Evolutionary conservation across 2,797 vertebrate genomes (phyloP), one percentile per base, ranked within the genome.

Genomic region (Parauchenoglanis punctatus): DNA sequence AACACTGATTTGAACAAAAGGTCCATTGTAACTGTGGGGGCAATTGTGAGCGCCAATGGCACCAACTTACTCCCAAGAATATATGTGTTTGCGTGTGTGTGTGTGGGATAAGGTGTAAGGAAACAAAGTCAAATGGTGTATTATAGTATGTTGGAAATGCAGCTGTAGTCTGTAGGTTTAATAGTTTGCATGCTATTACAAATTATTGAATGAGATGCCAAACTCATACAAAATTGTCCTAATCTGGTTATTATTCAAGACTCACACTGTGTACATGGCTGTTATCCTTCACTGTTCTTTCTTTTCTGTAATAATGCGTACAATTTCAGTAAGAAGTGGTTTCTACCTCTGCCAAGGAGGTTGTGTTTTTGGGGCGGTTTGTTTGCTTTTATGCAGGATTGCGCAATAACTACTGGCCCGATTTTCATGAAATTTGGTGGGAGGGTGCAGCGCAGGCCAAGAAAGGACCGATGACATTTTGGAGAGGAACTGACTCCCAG

Each of bases 1-100:
- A 44, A 78, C 31, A 35, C 63, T 56, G 61, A 52, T 25, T 63
- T 63, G 61, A 80, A 86, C 85, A 86, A 78, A 25, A 67, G 61
- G 59, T 52, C 73, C 73, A 72, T 72, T 72, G 67, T 84, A 44
- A 17, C 15, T 10, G 68, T n/a, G 83, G 12, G 52, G 23, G 12
- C 7, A 56, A 58, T 17, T 52, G 81, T 67, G 28, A 28, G 81
- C 15, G 25, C 81, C 61, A 65, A 31, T 52, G 61, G 61, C 61
- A 52, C 8, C 44, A 67, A 52, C 61, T 49, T 68, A 54, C 17
- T 54, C 63, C 23, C 12, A 20, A 82, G 49, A 65, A 49, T 65
- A 5, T 15, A 15, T 25, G 15, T 49, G 40, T 49, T 59, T 82
- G 63, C 61, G 35, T 81, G 78, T 63, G 35, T 81, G 61, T 28